Evolutionary conservation across 30 jellyfish, hydroid and myxozoan species (phyloP).

Genomic region (Cassiopea xamachana): DNA sequence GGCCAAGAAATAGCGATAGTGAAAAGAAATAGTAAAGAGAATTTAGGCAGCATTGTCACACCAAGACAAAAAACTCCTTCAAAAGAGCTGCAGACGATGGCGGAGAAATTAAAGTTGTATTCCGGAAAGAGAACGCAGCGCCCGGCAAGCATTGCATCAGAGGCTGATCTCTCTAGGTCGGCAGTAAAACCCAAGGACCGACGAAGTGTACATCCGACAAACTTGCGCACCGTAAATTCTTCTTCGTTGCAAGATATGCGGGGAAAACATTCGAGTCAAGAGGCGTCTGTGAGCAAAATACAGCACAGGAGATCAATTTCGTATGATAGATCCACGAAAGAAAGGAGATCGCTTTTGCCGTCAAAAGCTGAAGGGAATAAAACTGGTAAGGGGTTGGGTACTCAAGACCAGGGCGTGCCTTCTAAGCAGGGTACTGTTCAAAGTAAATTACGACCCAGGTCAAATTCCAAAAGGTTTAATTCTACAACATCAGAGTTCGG

Average conservation of each 20-base stretch:
- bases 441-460: slow-evolving; percentile 21
- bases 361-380: background rate
- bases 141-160: slow-evolving; percentile 55
- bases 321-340: background rate
- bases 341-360: background rate
- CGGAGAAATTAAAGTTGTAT: slow-evolving; percentile 52
- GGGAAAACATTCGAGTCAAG: slow-evolving; percentile 3
- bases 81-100: slow-evolving; percentile 50
- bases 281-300: background rate
- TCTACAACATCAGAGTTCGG: slow-evolving; percentile 66
- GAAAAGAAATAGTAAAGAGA: slow-evolving; percentile 17
- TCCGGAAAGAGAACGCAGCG: slow-evolving; percentile 49
- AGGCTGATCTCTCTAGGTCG: slow-evolving; percentile 16
- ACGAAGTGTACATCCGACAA: slow-evolving; percentile 10
- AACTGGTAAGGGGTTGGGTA: background rate
- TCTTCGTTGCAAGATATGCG: slow-evolving; percentile 56
- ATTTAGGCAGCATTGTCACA: background rate
- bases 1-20: slow-evolving; percentile 6
- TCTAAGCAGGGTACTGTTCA: background rate
- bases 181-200: background rate
- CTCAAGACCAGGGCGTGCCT: background rate
- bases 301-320: slow-evolving; percentile 19
- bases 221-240: slow-evolving; percentile 10
- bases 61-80: slow-evolving; percentile 46
- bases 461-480: slow-evolving; percentile 30